phyloP scores from a whole-genome alignment of 1,140 invertebrate genomes.

The Drosophila ohnishii region DNA sequence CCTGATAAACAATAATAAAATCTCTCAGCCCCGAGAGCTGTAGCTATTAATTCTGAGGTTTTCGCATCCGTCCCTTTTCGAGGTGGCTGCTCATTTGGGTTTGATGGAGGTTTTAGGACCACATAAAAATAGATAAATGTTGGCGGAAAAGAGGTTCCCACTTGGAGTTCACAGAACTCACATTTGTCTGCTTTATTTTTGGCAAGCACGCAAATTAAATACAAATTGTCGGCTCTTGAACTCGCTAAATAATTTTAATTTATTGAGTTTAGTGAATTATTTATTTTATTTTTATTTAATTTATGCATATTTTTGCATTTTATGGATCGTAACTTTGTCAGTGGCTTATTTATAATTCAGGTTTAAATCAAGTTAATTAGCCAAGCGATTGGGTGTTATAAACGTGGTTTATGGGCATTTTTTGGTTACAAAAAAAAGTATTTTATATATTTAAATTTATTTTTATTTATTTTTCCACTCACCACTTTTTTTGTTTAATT shows the following conservation, averaged over 20 bases:
- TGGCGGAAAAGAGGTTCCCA: slow-evolving; percentile 23
- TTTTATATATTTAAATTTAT: slow-evolving; percentile 2
- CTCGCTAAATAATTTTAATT: slow-evolving; percentile 19
- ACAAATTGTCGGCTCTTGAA: slow-evolving; percentile 19
- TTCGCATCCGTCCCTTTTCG: slow-evolving; percentile 37
- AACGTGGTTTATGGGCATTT: slow-evolving; percentile 7
- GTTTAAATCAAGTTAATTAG: slow-evolving; percentile 54
- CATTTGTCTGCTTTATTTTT: slow-evolving; percentile 40
- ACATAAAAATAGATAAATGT: slow-evolving; percentile 68
- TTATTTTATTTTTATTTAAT: slow-evolving; percentile 34
- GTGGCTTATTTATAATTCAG: slow-evolving; percentile 24
- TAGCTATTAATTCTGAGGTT: slow-evolving; percentile 24
- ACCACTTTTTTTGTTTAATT: slow-evolving; percentile 17
- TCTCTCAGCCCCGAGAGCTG: background rate
- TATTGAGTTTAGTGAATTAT: slow-evolving; percentile 28
- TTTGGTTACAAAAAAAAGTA: background rate
- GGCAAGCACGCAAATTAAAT: slow-evolving; percentile 17
- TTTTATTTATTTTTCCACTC: slow-evolving; percentile 12
- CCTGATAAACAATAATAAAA: slow-evolving; percentile 24
- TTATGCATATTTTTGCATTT: slow-evolving; percentile 27
- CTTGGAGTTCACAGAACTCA: slow-evolving; percentile 33
- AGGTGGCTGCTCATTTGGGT: slow-evolving; percentile 40
- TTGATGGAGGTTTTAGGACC: slow-evolving; percentile 67
- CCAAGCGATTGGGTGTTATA: slow-evolving; percentile 4
- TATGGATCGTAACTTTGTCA: slow-evolving; percentile 44